phyloP scores from a whole-genome alignment of 2,888 invertebrate species.

The Hyppa rectilinea region DNA sequence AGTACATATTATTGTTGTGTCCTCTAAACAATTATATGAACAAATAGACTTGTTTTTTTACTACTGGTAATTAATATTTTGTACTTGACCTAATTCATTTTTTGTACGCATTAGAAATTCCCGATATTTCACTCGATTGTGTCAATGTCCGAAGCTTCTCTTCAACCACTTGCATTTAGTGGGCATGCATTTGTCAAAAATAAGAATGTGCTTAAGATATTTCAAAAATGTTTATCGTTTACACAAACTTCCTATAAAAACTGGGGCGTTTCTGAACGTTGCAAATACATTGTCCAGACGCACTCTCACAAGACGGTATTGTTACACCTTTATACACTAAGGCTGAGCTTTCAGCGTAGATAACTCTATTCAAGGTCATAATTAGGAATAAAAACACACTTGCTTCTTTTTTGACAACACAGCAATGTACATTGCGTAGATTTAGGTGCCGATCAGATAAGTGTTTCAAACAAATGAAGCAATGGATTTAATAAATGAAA shows the following conservation, averaged over 20 bases:
- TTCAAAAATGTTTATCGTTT: conserved; percentile 13
- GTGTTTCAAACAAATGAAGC: neutral
- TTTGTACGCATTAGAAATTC: neutral
- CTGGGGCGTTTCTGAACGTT: conserved; percentile 29
- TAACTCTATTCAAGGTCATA: conserved; percentile 2
- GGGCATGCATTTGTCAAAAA: conserved; percentile 21
- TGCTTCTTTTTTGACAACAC: too few species aligned
- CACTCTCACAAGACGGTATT: conserved; percentile 20
- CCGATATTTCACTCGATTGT: neutral
- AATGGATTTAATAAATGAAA: neutral
- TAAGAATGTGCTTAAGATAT: conserved; percentile 5
- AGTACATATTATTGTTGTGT: too few species aligned
- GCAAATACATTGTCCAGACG: conserved; percentile 46
- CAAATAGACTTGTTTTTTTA: neutral
- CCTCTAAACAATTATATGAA: neutral
- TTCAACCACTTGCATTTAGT: neutral
- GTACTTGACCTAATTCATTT: conserved; percentile 20
- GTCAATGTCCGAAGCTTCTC: neutral
- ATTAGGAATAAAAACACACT: too few species aligned
- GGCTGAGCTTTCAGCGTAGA: neutral
- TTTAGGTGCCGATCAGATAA: neutral
- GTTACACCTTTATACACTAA: conserved; percentile 30
- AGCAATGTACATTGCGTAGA: neutral
- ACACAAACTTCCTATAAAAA: conserved; percentile 31
- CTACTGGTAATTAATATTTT: neutral